A percentile compares a stretch with the other conserved stretches of the same genome.
Evolutionary conservation across 1,140 invertebrate species (phyloP).

Genomic region (Achroia grisella): DNA sequence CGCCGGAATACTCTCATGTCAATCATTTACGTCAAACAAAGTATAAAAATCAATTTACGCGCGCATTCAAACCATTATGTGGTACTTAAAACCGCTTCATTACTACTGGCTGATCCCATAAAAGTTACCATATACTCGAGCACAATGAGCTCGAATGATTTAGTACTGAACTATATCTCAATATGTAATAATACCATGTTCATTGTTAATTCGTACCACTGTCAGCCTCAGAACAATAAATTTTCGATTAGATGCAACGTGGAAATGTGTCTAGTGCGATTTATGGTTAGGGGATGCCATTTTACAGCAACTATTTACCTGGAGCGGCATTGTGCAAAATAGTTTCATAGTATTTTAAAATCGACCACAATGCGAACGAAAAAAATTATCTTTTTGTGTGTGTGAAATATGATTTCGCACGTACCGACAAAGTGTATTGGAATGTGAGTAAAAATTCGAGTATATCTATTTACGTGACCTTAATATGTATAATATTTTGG

Average conservation of each 20-base stretch:
- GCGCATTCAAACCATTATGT: constrained; percentile 48
- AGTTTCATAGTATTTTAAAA: constrained; percentile 48
- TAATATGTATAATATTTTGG: background rate
- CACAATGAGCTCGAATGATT: constrained; percentile 43
- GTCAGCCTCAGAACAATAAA: constrained; percentile 66
- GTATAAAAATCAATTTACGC: constrained; percentile 71
- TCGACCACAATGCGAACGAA: constrained; percentile 53
- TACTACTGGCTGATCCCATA: constrained; percentile 48
- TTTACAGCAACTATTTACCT: constrained; percentile 60
- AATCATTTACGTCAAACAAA: constrained; percentile 74
- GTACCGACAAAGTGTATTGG: constrained; percentile 26
- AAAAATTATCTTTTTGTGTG: constrained; percentile 42
- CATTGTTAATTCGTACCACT: constrained; percentile 64
- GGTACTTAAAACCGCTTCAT: constrained; percentile 62
- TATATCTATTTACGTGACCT: too few species aligned
- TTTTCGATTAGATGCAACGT: constrained; percentile 67
- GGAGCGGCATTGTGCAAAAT: constrained; percentile 38
- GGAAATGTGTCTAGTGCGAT: constrained; percentile 48
- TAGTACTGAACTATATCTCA: constrained; percentile 35
- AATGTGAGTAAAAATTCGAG: background rate
- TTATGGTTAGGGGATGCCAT: constrained; percentile 52
- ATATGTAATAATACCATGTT: constrained; percentile 62
- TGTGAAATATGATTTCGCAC: constrained; percentile 49
- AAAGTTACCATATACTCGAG: constrained; percentile 22
- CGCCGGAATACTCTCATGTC: constrained; percentile 52